These are phyloP conservation scores for Meta bourneti DNA, from an alignment of 2,888 invertebrate genomes.

Conservation along the genomic window DNA sequence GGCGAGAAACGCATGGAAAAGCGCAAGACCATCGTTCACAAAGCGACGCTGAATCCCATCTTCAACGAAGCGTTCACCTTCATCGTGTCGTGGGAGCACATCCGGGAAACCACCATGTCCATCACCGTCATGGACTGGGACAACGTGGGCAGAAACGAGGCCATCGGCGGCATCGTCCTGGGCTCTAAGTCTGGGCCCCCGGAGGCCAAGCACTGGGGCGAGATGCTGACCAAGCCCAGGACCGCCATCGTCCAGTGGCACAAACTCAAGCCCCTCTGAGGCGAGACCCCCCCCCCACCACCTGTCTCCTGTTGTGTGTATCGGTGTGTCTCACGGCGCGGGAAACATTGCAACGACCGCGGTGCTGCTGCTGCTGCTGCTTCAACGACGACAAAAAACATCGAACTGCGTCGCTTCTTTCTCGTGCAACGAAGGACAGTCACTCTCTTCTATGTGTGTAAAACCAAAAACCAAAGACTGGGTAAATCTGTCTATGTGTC, in stretches of 20 bases:
- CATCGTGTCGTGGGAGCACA: conserved; percentile 98
- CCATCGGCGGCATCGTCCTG: conserved; percentile 94
- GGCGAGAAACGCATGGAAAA: conserved; percentile 97
- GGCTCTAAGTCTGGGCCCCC: conserved; percentile 96
- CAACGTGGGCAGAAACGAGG: conserved; percentile 95
- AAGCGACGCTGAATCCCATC: conserved; percentile 91
- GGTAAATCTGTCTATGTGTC: conserved; percentile 24
- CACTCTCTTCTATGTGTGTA: conserved; percentile 50
- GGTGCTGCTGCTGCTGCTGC: conserved; percentile 24
- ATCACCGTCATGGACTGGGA: conserved; percentile 99
- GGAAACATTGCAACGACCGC: conserved; percentile 61
- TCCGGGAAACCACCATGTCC: conserved; percentile 94
- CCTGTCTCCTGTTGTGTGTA: conserved; percentile 25
- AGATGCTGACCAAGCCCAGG: conserved; percentile 97
- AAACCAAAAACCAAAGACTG: not conserved
- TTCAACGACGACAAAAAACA: conserved; percentile 53
- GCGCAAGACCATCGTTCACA: conserved; percentile 92
- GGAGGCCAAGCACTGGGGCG: conserved; percentile 98
- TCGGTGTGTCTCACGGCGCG: conserved; percentile 60
- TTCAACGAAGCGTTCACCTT: conserved; percentile 98
- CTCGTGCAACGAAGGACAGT: conserved; percentile 72
- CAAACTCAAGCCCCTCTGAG: conserved; percentile 90
- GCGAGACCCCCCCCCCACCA: not conserved
- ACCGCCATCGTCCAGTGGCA: conserved; percentile 99
- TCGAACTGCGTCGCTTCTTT: conserved; percentile 65